phyloP scores from a whole-genome alignment of 1,140 invertebrate genomes.

The Drosophila ohnishii region DNA sequence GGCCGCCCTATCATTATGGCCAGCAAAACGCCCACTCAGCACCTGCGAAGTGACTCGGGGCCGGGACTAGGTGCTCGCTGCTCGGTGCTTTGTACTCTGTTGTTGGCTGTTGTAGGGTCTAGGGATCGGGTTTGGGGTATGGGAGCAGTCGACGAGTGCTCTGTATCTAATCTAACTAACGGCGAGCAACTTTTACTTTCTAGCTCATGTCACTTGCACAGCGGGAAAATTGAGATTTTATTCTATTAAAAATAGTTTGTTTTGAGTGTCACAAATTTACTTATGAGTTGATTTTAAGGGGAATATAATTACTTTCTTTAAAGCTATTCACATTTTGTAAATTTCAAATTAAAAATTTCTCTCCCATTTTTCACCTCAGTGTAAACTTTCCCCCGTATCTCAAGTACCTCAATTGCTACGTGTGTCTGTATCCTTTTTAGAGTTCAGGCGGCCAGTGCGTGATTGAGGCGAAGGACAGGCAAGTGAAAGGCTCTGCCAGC shows the following conservation, averaged over 20 bases:
- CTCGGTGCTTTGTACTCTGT: too few relatives aligned
- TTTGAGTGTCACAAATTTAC: too few relatives aligned
- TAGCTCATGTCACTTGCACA: constrained; percentile 15
- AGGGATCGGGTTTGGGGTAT: not conserved
- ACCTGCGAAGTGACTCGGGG: constrained; percentile 12
- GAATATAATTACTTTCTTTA: too few relatives aligned
- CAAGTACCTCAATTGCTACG: constrained; percentile 1
- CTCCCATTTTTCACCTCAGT: constrained; percentile 17
- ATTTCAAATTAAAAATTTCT: not conserved
- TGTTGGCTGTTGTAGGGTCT: too few relatives aligned
- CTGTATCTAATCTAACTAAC: constrained; percentile 34
- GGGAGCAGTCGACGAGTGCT: not conserved
- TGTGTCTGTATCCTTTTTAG: constrained; percentile 43
- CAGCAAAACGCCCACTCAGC: constrained; percentile 23
- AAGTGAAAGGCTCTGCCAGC: constrained; percentile 44
- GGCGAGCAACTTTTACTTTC: constrained; percentile 41
- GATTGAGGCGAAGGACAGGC: constrained; percentile 62
- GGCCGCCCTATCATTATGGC: constrained; percentile 54
- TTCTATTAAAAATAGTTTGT: not conserved
- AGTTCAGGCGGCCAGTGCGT: constrained; percentile 70
- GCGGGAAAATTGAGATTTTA: not conserved
- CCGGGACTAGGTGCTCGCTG: not conserved
- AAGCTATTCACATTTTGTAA: not conserved
- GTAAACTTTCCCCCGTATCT: constrained; percentile 23
- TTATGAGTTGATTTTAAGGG: not conserved